Percentiles rank a stretch among this genome's conserved stretches.
phyloP scores from a whole-genome alignment of 1,140 invertebrate species.

The Ceratosolen solmsi region DNA sequence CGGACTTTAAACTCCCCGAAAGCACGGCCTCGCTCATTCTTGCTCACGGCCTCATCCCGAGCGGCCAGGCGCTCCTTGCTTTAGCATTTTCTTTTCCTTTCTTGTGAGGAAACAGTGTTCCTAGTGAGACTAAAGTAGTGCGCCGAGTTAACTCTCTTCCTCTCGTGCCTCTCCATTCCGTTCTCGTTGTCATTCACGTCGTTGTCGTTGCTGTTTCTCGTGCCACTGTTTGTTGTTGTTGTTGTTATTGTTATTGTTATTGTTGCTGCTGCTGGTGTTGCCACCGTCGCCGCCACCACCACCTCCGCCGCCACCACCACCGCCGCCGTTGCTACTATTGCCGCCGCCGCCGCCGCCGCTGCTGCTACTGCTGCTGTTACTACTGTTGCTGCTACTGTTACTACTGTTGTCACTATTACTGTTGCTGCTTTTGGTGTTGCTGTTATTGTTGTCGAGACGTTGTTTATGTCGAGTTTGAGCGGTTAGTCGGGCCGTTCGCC shows the following conservation, averaged over 20 bases:
- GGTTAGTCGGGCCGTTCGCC: neutral
- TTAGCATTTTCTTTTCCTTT: too few species aligned
- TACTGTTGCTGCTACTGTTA: neutral
- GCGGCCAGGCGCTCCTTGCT: neutral
- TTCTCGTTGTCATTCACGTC: neutral
- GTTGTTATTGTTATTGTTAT: neutral
- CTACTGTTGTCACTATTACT: neutral
- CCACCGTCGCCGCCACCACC: neutral
- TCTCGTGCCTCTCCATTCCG: neutral
- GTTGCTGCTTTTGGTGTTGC: neutral
- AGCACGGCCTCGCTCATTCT: slow-evolving; percentile 25
- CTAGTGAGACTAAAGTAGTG: too few species aligned
- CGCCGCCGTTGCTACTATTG: neutral
- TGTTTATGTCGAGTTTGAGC: slow-evolving; percentile 1
- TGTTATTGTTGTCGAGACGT: neutral
- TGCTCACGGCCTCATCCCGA: neutral
- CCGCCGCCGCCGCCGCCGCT: neutral
- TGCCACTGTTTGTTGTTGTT: neutral
- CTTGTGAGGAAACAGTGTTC: too few species aligned
- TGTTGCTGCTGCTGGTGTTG: neutral
- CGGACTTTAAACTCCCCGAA: slow-evolving; percentile 47
- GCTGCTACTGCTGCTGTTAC: neutral
- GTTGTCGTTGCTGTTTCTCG: neutral
- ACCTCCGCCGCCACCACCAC: too few species aligned
- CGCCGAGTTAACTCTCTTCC: neutral